Evolutionary conservation across 2,113 vertebrate genomes (phyloP).

Genomic region (Ceyx margarethae): DNA sequence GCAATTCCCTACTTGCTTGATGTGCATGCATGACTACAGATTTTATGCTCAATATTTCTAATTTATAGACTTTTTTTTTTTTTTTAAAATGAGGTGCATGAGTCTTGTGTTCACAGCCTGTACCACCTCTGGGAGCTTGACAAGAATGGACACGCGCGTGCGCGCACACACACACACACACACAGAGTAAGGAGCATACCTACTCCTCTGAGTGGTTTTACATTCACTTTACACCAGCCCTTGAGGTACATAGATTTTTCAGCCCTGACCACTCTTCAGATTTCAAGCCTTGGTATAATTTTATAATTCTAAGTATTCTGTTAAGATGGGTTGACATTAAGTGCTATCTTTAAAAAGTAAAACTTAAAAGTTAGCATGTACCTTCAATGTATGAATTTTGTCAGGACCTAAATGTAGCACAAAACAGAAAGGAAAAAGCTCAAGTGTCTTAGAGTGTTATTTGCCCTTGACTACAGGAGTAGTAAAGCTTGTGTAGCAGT

Average conservation of each 20-base stretch:
- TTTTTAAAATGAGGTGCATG: not conserved
- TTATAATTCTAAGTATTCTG: not conserved
- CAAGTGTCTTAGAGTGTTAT: not conserved
- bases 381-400: not conserved
- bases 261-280: not conserved
- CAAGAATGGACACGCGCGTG: not conserved
- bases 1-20: not conserved
- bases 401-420: not conserved
- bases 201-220: not conserved
- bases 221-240: not conserved
- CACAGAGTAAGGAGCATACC: not conserved
- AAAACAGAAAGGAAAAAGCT: not conserved
- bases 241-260: not conserved
- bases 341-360: not conserved
- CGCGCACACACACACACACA: too few relatives aligned
- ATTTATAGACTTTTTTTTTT: not conserved
- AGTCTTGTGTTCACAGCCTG: not conserved
- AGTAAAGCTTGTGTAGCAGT: not conserved
- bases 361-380: not conserved
- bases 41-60: not conserved
- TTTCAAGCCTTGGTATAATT: not conserved
- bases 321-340: not conserved
- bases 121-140: not conserved
- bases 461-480: not conserved
- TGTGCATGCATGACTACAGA: not conserved